These are phyloP conservation scores for Vanessa tameamea DNA, from an alignment of 1,140 invertebrate genomes.

Conservation along the genomic window DNA sequence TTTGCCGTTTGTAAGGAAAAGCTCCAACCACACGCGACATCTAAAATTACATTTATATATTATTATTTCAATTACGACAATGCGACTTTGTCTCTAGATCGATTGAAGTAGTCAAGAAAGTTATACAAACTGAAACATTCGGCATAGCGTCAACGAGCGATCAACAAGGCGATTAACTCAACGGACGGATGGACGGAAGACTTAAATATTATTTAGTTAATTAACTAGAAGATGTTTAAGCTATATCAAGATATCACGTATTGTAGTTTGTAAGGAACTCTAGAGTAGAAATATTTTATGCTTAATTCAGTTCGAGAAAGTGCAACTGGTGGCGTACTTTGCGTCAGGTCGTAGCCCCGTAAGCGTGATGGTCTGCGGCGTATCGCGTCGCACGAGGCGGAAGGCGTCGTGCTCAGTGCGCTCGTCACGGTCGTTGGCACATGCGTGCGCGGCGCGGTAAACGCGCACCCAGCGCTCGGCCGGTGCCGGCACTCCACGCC, in stretches of 20 bases:
- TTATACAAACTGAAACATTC: too few relatives aligned
- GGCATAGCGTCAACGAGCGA: too few relatives aligned
- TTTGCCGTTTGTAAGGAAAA: constrained; percentile 93
- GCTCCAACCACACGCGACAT: constrained; percentile 92
- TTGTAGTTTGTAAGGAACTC: too few relatives aligned
- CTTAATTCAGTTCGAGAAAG: too few relatives aligned
- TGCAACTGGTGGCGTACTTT: constrained; percentile 63
- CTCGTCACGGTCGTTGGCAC: constrained; percentile 64
- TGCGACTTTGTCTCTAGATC: too few relatives aligned
- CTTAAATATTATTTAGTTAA: too few relatives aligned
- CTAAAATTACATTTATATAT: constrained; percentile 66
- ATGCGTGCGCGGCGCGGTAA: constrained; percentile 87
- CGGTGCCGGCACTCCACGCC: constrained; percentile 91
- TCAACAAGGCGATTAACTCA: too few relatives aligned
- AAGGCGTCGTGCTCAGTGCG: constrained; percentile 89
- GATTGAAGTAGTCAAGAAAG: too few relatives aligned
- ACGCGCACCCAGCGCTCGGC: constrained; percentile 95
- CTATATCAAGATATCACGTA: too few relatives aligned
- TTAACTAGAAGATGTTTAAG: too few relatives aligned
- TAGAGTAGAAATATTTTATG: too few relatives aligned
- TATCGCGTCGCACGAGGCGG: constrained; percentile 90
- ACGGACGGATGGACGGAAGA: too few relatives aligned
- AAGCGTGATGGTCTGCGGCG: constrained; percentile 82
- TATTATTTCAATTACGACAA: not conserved
- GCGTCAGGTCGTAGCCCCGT: constrained; percentile 87